A percentile compares a stretch with the other conserved stretches of the same genome.
These are phyloP conservation scores for Drosophila mulleri DNA, from an alignment of 2,888 invertebrate genomes.

Conservation along the genomic window DNA sequence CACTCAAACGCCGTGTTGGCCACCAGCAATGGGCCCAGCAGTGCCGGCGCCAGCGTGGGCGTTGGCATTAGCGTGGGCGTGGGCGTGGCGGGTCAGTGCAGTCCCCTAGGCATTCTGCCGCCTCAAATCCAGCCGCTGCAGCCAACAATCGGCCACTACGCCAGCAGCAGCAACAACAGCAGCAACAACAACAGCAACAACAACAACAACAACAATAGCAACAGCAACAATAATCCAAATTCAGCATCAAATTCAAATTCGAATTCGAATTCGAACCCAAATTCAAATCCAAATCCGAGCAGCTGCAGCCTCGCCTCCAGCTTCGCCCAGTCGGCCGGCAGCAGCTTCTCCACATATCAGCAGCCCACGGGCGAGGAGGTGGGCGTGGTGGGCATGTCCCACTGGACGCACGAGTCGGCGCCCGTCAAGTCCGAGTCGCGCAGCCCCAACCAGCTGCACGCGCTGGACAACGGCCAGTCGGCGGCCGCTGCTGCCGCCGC, in stretches of 20 bases:
- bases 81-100: conserved; percentile 80
- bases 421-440: conserved; percentile 90
- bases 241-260: conserved; percentile 30
- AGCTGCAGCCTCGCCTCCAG: conserved; percentile 68
- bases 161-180: conserved; percentile 33
- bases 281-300: conserved; percentile 55
- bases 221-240: neutral
- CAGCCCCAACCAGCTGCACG: conserved; percentile 60
- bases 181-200: conserved; percentile 34
- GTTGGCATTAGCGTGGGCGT: conserved; percentile 84
- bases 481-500: conserved; percentile 36
- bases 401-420: conserved; percentile 82
- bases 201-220: conserved; percentile 38
- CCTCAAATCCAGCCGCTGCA: conserved; percentile 83
- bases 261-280: conserved; percentile 38
- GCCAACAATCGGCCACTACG: conserved; percentile 79
- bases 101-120: conserved; percentile 79
- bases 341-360: conserved; percentile 83
- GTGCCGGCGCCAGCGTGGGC: conserved; percentile 84
- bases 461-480: conserved; percentile 55
- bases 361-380: conserved; percentile 64
- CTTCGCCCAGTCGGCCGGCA: conserved; percentile 77
- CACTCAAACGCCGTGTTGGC: conserved; percentile 84
- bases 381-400: conserved; percentile 80
- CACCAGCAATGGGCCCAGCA: conserved; percentile 76